These are phyloP conservation scores for Amphipoea lucens DNA, from an alignment of 2,888 invertebrate species.

Conservation along the genomic window DNA sequence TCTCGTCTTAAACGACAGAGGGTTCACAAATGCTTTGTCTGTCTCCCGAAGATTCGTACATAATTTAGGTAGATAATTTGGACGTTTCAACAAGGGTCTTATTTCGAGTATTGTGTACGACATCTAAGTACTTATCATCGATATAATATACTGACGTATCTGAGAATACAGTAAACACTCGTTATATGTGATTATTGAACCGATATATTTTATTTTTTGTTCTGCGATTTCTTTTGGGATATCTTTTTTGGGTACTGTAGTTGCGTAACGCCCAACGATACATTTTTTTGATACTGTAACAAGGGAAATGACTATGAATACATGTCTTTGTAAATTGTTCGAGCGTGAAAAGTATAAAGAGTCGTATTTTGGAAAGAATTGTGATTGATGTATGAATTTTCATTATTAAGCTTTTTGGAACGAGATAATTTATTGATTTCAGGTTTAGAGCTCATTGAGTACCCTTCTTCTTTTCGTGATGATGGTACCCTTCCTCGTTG, in stretches of 20 bases:
- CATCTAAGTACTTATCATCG: constrained; percentile 52
- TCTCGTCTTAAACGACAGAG: constrained; percentile 56
- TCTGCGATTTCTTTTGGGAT: constrained; percentile 50
- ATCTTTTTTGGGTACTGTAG: constrained; percentile 49
- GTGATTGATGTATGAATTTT: constrained; percentile 21
- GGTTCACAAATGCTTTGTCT: constrained; percentile 58
- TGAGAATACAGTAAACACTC: constrained; percentile 66
- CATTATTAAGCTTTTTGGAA: constrained; percentile 7
- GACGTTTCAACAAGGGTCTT: constrained; percentile 50
- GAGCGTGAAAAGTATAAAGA: constrained; percentile 39
- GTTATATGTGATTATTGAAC: constrained; percentile 72
- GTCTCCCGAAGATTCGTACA: constrained; percentile 43
- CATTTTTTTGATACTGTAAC: constrained; percentile 45
- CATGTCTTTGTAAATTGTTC: constrained; percentile 39
- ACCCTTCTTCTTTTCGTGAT: background rate
- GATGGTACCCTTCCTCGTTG: background rate
- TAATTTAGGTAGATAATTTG: constrained; percentile 58
- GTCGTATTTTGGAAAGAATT: constrained; percentile 27
- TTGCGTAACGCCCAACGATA: constrained; percentile 62
- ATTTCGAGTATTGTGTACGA: constrained; percentile 50
- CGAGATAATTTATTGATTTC: background rate
- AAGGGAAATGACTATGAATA: constrained; percentile 37
- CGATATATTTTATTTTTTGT: constrained; percentile 67
- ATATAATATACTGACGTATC: constrained; percentile 56
- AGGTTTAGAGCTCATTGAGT: background rate